Base-by-base conservation (phyloP, 2,797 vertebrate genomes). In the Catamblyrhynchus diadema region DNA sequence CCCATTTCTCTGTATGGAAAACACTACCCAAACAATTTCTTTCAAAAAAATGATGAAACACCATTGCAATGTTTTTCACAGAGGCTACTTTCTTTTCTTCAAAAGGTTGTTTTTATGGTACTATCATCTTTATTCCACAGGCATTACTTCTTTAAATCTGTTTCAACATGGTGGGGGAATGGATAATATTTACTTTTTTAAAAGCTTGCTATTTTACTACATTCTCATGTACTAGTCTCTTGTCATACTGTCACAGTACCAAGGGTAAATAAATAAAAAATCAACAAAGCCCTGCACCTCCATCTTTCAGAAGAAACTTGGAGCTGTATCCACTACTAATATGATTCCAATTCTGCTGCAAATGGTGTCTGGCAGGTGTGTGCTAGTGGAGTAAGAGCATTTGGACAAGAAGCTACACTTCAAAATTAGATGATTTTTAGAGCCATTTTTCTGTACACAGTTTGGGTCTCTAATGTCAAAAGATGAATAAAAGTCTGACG, bases 191-290 rank as follows among this genome's bases (percentile, higher is more conserved):
- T 88, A 56, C 7, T 15, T 95, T 53, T 70, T 7, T 64, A 53
- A 88, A 91, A 20, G 56, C 14, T 67, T 77, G 1, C 6, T n/a
- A 22, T 91, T 96, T 91, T 86, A 86, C 44, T 73, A 37, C 67
- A 78, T 94, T 80, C 51, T 69, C 10, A 59, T 20, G 28, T 51
- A 51, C 50, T 51, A 30, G 50, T 51, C 12, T 94, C 33, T 89
- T 90, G 10, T 30, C 61, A 32, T 45, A 20, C 32, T 95, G 48
- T 93, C 90, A 94, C 16, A 93, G 70, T 84, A 86, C 7, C 51
- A 60, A 90, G 37, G 75, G 62, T 81, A 95, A 96, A 94, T 96
- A 93, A 92, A 96, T 89, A 10, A 89, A 82, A 88, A 83, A 80
- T 60, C 48, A 67, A 65, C 82, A 62, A 25, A 82, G 9, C 25